These are phyloP conservation scores for Tichodroma muraria DNA, from an alignment of 2,113 vertebrate species.

Conservation along the genomic window DNA sequence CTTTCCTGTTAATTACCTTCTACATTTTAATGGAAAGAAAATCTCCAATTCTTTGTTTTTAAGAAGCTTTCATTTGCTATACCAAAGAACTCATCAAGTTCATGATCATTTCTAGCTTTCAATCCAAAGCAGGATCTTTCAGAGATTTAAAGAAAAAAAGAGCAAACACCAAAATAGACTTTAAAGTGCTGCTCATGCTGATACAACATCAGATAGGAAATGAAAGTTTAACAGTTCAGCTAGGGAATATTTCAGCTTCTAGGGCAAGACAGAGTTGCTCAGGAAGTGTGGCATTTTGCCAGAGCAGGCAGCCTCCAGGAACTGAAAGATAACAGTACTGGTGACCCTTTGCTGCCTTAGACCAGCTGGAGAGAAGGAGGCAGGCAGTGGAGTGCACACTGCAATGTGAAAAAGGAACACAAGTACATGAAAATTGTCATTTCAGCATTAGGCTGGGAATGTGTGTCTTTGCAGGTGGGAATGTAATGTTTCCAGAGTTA, in stretches of 20 bases:
- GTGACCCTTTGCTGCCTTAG: background rate
- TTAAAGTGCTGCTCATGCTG: background rate
- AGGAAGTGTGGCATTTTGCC: conserved; percentile 23
- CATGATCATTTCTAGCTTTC: background rate
- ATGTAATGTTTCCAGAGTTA: background rate
- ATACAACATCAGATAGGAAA: background rate
- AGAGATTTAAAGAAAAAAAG: background rate
- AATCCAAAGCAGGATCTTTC: background rate
- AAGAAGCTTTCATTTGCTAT: background rate
- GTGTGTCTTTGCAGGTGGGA: background rate
- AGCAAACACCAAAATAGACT: background rate
- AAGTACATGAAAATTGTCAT: background rate
- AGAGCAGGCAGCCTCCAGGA: conserved; percentile 9
- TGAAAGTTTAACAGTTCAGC: conserved; percentile 24
- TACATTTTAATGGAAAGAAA: background rate
- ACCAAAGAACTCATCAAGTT: background rate
- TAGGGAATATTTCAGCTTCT: background rate
- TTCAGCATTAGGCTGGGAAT: background rate
- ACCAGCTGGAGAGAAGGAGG: background rate
- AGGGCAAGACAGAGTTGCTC: background rate
- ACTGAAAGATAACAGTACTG: background rate
- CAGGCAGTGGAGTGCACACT: background rate
- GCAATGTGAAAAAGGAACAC: background rate
- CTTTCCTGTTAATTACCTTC: background rate
- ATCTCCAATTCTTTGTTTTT: background rate